Evolutionary conservation across 53 echinoderm and acorn worm species (phyloP), one percentile per base, ranked within the genome.

Genomic region (Astropecten irregularis): DNA sequence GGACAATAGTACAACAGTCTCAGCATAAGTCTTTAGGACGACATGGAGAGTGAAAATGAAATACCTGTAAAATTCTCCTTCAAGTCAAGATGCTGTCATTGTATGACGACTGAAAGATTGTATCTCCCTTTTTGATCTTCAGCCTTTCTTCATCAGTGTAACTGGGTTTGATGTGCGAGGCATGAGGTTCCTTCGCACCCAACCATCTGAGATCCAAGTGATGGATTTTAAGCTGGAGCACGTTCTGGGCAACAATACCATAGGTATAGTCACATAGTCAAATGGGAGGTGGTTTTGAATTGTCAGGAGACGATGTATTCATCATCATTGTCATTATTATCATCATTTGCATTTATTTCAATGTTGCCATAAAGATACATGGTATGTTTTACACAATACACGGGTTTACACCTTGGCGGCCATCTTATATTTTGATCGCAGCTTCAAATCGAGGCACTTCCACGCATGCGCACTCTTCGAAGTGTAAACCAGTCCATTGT

Each of bases 71-170:
- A n/a, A n/a, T n/a, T n/a, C n/a, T n/a, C n/a, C n/a, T n/a, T n/a
- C n/a, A n/a, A n/a, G n/a, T n/a, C n/a, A n/a, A n/a, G n/a, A n/a
- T n/a, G n/a, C n/a, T n/a, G n/a, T n/a, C n/a, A n/a, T 63, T 8
- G n/a, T 4, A 0, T 13, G 8, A n/a, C 31, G 2, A 33, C 4
- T 18, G 5, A 3, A 35, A 30, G n/a, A 18, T 15, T 3, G 8
- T 30, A 14, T 34, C 18, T 16, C n/a, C 15, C n/a, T n/a, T 71
- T 49, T 19, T 16, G 49, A 28, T 20, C 33, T 54, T 16, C 58
- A 76, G 76, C 40, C 76, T 14, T 76, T 76, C 40, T 38, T 58
- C 10, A 58, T 76, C 37, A 76, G 76, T 30, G 58, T 76, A 16
- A 14, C 29, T 29, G 76, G 76, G 5, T 13, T 15, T 22, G 76